Evolutionary conservation across 2,113 vertebrate genomes (phyloP).

Genomic region (Scomber colias): DNA sequence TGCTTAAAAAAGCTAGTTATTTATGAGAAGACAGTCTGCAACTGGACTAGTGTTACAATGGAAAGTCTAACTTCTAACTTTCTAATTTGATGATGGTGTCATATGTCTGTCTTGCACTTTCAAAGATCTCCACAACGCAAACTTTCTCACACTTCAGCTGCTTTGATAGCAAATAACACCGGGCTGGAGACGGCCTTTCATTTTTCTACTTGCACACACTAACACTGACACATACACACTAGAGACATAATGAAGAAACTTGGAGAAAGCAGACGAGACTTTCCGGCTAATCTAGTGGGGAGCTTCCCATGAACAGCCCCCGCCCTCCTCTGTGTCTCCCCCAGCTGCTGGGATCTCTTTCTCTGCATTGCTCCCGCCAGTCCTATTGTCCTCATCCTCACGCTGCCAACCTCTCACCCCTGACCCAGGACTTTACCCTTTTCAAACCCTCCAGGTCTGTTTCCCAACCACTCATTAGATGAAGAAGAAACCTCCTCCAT

Average conservation of each 20-base stretch:
- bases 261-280: conserved; percentile 67
- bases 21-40: too few relatives aligned
- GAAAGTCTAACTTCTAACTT: neutral
- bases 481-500: conserved; percentile 28
- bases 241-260: conserved; percentile 73
- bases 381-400: conserved; percentile 69
- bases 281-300: conserved; percentile 68
- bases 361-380: conserved; percentile 46
- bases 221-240: conserved; percentile 62
- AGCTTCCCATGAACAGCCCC: conserved; percentile 70
- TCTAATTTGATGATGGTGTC: neutral
- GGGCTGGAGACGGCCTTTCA: conserved; percentile 37
- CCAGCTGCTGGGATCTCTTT: conserved; percentile 72
- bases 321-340: conserved; percentile 44
- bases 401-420: conserved; percentile 76
- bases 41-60: too few relatives aligned
- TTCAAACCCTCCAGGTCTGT: conserved; percentile 38
- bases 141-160: conserved; percentile 65
- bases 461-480: conserved; percentile 51
- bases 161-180: conserved; percentile 48
- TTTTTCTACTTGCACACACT: conserved; percentile 53
- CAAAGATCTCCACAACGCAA: conserved; percentile 2
- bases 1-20: neutral
- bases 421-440: conserved; percentile 75
- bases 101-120: conserved; percentile 1